These are phyloP conservation scores for Lumbricus terrestris DNA, from an alignment of 2,888 invertebrate genomes.

Conservation along the genomic window DNA sequence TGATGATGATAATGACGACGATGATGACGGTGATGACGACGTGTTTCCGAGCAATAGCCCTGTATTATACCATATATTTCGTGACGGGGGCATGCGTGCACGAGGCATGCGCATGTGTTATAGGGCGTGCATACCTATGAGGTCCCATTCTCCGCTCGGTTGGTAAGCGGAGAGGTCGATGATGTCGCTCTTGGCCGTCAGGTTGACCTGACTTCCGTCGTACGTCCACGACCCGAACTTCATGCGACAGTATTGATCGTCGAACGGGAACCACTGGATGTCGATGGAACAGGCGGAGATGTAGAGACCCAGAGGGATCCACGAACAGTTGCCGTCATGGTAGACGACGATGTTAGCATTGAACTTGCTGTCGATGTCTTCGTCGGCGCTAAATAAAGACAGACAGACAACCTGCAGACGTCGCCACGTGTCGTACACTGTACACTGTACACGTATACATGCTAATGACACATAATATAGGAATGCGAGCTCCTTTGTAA, in stretches of 20 bases:
- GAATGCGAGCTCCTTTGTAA: no score
- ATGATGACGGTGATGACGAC: no score
- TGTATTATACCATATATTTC: no score
- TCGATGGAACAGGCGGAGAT: conserved; percentile 42
- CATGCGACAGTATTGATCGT: conserved; percentile 42
- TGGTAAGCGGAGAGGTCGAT: conserved; percentile 40
- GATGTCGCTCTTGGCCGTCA: conserved; percentile 32
- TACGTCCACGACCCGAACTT: conserved; percentile 46
- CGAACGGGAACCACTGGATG: conserved; percentile 43
- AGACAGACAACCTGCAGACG: neutral
- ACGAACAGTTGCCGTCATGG: conserved; percentile 36
- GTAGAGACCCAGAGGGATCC: conserved; percentile 43
- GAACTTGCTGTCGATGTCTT: conserved; percentile 44
- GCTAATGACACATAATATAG: no score
- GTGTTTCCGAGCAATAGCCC: no score
- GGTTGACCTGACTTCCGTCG: conserved; percentile 42
- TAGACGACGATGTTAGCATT: conserved; percentile 41
- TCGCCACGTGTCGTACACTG: no score
- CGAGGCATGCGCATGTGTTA: no score
- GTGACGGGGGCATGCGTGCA: no score
- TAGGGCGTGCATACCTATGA: conserved; percentile 31
- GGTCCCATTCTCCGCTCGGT: conserved; percentile 42
- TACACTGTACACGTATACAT: no score
- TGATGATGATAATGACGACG: no score
- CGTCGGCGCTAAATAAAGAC: conserved; percentile 38